Evolutionary conservation across 2,888 invertebrate genomes (phyloP).

Genomic region (Allygus modestus): DNA sequence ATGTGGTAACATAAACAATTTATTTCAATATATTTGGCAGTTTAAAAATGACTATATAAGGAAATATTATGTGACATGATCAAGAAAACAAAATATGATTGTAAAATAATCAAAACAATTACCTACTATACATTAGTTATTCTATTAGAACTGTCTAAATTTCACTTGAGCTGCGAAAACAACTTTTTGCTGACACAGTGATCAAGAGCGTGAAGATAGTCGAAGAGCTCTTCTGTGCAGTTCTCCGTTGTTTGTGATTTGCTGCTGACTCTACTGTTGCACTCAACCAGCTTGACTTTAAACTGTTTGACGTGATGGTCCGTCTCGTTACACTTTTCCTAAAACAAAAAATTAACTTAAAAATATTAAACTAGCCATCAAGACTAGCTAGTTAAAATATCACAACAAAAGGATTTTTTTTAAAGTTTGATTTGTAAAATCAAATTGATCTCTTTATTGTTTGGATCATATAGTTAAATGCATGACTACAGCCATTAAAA

Average conservation of each 20-base stretch:
- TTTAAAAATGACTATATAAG: not conserved
- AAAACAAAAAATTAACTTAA: conserved; percentile 13
- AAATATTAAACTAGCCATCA: not conserved
- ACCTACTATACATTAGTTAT: conserved; percentile 7
- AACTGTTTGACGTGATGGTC: conserved; percentile 73
- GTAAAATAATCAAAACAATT: not conserved
- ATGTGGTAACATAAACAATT: conserved; percentile 29
- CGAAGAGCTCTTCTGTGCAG: conserved; percentile 94
- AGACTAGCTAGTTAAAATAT: too few relatives aligned
- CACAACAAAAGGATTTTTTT: too few relatives aligned
- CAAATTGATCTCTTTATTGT: too few relatives aligned
- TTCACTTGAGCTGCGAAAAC: conserved; percentile 85
- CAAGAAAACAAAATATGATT: not conserved
- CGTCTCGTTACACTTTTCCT: conserved; percentile 66
- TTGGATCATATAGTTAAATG: too few relatives aligned
- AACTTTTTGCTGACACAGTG: conserved; percentile 91
- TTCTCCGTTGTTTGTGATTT: conserved; percentile 92
- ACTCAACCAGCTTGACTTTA: conserved; percentile 85
- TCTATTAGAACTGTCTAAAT: conserved; percentile 20
- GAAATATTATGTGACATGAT: not conserved
- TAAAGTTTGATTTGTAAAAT: too few relatives aligned
- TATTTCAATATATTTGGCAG: conserved; percentile 16
- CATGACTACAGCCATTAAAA: too few relatives aligned
- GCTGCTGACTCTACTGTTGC: conserved; percentile 93
- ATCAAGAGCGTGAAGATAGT: conserved; percentile 94